Evolutionary conservation across 2,797 vertebrate genomes (phyloP), one percentile per base, ranked within the genome.

Genomic region (Podargus strigoides): DNA sequence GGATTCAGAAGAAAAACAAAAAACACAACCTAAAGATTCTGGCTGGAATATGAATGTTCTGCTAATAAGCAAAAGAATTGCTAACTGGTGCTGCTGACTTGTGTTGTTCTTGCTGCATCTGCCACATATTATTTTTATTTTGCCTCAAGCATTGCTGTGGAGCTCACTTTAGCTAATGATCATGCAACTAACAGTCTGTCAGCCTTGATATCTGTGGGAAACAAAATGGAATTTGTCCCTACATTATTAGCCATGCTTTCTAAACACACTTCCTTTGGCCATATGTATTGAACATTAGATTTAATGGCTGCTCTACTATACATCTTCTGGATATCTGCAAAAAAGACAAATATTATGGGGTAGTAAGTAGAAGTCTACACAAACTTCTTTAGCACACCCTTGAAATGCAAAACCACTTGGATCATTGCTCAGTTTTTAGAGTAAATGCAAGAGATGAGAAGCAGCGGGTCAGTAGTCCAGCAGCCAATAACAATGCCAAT

Each of bases 121-220:
- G 93, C 91, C 81, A 90, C 77, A 28, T 91, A 78, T 74, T 96
- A 87, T 46, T 93, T 89, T 84, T 91, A 87, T 89, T 94, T 94
- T 94, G 94, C 95, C 93, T 94, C 64, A 63, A 94, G 92, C 94
- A 73, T 58, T 83, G 58, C 92, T 85, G 72, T 95, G 77, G 72
- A 95, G 75, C 63, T 94, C 91, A 90, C 90, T 94, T 96, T 69
- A 94, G 84, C 78, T 93, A 95, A 95, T 92, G 93, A 96, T 96
- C 94, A 94, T 76, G 81, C 91, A 95, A 95, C 86, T 84, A 96
- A 89, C 90, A 94, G 93, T 89, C 93, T 95, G 93, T 91, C 88
- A 90, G 64, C 89, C 44, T 90, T 78, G 62, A 52, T 93, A 89
- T 93, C 95, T 94, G 42, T 0, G 1, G 75, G 91, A 95, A 96